phyloP scores from a whole-genome alignment of 2,113 vertebrate genomes.

The Acanthisitta chloris region DNA sequence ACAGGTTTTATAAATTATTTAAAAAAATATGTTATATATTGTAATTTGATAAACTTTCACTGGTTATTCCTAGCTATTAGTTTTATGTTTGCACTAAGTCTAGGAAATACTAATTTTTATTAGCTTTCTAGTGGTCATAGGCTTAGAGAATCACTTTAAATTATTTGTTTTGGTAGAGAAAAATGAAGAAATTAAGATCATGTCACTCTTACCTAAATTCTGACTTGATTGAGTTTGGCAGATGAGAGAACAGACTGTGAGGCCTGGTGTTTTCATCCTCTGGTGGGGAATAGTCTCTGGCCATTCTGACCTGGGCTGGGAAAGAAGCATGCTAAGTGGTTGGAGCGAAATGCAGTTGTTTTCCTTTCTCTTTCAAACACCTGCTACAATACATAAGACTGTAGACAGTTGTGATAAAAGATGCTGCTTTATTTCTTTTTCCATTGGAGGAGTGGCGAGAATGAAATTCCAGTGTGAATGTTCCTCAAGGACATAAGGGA shows the following conservation, averaged over 20 bases:
- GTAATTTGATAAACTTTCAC: background rate
- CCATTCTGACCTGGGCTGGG: background rate
- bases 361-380: background rate
- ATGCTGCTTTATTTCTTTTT: background rate
- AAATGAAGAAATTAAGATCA: background rate
- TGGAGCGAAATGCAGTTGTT: background rate
- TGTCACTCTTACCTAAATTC: background rate
- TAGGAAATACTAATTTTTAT: too few relatives aligned
- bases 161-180: background rate
- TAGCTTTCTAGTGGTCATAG: background rate
- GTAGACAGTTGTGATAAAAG: background rate
- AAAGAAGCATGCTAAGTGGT: background rate
- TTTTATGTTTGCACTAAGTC: background rate
- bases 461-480: background rate
- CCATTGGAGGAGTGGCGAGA: background rate
- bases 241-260: background rate
- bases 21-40: background rate
- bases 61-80: background rate
- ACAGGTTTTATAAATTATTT: background rate
- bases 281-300: background rate
- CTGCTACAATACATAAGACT: background rate
- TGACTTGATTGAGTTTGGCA: background rate
- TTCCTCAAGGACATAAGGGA: conserved; percentile 4
- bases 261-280: background rate
- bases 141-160: background rate